Evolutionary conservation across 2,888 invertebrate species (phyloP).

Genomic region (Venusia cambrica): DNA sequence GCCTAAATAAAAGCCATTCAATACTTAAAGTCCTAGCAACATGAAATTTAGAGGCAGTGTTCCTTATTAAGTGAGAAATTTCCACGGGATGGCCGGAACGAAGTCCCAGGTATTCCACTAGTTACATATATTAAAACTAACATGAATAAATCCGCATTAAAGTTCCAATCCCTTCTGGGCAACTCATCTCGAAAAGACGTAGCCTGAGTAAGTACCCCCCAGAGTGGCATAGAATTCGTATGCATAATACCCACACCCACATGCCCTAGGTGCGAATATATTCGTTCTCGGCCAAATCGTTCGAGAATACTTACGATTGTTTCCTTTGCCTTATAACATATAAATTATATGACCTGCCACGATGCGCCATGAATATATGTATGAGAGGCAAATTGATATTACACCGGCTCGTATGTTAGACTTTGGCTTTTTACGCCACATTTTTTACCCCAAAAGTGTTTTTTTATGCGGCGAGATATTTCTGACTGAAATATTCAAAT

Average conservation of each 20-base stretch:
- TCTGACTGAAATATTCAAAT: conserved; percentile 73
- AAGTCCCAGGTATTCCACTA: too few species aligned
- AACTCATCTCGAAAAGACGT: conserved; percentile 45
- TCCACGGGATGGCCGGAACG: too few species aligned
- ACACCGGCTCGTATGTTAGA: conserved; percentile 60
- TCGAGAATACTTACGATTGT: conserved; percentile 72
- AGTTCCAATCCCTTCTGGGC: conserved; percentile 27
- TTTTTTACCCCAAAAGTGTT: conserved; percentile 61
- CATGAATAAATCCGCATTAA: conserved; percentile 27
- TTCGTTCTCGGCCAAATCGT: conserved; percentile 62
- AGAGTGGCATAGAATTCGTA: conserved; percentile 67
- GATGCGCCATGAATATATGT: conserved; percentile 73
- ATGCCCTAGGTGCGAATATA: conserved; percentile 39
- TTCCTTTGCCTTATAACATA: conserved; percentile 70
- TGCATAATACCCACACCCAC: conserved; percentile 57
- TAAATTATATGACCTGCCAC: conserved; percentile 77
- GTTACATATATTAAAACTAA: conserved; percentile 17
- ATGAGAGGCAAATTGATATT: conserved; percentile 79
- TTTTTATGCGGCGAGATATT: conserved; percentile 66
- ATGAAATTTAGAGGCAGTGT: too few species aligned
- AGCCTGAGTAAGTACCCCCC: conserved; percentile 73
- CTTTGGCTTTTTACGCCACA: conserved; percentile 59
- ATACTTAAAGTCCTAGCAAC: too few species aligned
- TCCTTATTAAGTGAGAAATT: too few species aligned
- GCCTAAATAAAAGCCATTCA: too few species aligned